phyloP scores from a whole-genome alignment of 2,888 invertebrate genomes.

The Axea sp. region DNA sequence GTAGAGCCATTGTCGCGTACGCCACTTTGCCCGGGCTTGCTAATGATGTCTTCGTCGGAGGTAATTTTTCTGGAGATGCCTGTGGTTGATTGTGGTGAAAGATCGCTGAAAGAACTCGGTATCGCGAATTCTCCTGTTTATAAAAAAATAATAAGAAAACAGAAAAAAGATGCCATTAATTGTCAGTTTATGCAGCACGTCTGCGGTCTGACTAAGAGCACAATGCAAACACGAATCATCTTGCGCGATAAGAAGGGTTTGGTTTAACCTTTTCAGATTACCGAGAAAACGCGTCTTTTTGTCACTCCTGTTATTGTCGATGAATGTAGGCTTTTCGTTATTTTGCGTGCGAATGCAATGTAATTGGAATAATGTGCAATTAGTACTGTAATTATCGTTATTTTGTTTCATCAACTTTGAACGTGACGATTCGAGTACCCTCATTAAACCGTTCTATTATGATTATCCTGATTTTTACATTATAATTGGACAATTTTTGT shows the following conservation, averaged over 20 bases:
- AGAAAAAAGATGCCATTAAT: conserved; percentile 14
- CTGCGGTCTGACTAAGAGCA: conserved; percentile 9
- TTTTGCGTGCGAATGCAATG: neutral
- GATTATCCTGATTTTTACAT: too few relatives aligned
- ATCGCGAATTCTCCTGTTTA: too few relatives aligned
- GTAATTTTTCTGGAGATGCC: conserved; percentile 2
- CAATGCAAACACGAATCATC: conserved; percentile 10
- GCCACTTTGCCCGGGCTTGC: conserved; percentile 8
- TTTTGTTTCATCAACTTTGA: conserved; percentile 9
- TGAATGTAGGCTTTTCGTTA: neutral
- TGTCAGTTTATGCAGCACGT: conserved; percentile 23
- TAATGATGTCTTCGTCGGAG: conserved; percentile 29
- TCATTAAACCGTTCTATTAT: too few relatives aligned
- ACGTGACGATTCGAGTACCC: too few relatives aligned
- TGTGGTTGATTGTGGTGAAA: conserved; percentile 3
- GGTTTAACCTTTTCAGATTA: conserved; percentile 5
- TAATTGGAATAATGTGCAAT: conserved; percentile 26
- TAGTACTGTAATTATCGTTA: conserved; percentile 21
- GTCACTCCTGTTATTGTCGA: neutral
- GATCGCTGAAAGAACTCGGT: neutral
- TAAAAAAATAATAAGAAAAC: too few relatives aligned
- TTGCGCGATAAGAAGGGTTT: neutral
- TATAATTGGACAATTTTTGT: too few relatives aligned
- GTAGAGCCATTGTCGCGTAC: conserved; percentile 38
- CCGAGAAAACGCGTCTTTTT: conserved; percentile 3